phyloP scores from a whole-genome alignment of 2,113 vertebrate species.

The Heliornis fulica region DNA sequence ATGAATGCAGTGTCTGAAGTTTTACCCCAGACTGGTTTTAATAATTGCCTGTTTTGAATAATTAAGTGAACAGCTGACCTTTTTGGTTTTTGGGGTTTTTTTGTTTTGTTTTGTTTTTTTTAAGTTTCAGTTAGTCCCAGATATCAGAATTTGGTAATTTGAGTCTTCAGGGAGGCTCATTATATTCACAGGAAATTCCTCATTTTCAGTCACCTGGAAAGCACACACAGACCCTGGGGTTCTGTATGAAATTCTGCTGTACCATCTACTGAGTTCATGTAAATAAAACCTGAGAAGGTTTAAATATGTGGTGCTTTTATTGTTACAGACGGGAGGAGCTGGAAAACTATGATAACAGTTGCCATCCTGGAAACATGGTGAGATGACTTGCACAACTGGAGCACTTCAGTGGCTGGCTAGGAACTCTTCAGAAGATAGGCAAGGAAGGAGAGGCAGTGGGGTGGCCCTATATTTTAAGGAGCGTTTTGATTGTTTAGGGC shows the following conservation, averaged over 20 bases:
- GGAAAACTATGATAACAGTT: no score
- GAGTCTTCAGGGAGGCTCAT: neutral
- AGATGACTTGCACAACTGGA: no score
- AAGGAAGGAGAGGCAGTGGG: no score
- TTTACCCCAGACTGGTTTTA: neutral
- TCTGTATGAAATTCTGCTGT: neutral
- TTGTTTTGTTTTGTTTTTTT: no score
- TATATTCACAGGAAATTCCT: fast-evolving
- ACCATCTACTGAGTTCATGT: fast-evolving
- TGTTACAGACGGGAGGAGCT: no score
- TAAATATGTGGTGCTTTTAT: fast-evolving
- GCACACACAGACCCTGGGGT: fast-evolving
- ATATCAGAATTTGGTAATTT: neutral
- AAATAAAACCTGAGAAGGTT: neutral
- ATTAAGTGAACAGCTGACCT: neutral
- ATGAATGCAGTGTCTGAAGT: fast-evolving
- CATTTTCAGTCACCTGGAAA: neutral
- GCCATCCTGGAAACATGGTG: no score
- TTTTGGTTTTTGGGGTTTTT: no score
- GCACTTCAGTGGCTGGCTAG: no score
- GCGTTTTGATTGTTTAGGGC: no score
- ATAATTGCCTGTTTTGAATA: neutral
- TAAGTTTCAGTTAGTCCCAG: neutral
- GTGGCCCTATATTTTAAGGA: no score
- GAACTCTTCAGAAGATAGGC: no score